A percentile compares a stretch with the other conserved stretches of the same genome.
These are phyloP conservation scores for Eubasilissa splendida DNA, from an alignment of 2,888 invertebrate species.

Conservation along the genomic window DNA sequence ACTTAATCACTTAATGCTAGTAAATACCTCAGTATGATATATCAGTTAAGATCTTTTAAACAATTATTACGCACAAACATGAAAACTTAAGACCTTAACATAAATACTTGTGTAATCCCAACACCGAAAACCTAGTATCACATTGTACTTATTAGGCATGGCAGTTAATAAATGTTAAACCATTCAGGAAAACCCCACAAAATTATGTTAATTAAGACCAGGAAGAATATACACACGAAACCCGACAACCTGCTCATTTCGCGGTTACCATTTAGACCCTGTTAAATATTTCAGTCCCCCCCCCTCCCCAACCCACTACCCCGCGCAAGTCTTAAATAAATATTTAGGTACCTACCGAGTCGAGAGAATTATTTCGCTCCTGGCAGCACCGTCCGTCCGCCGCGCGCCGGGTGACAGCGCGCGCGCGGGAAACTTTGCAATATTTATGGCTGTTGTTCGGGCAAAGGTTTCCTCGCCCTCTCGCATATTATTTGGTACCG, in stretches of 20 bases:
- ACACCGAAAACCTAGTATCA: too few relatives aligned
- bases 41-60: too few relatives aligned
- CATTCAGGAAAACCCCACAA: too few relatives aligned
- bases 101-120: too few relatives aligned
- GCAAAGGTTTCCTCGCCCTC: not conserved
- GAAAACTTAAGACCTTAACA: too few relatives aligned
- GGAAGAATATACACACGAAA: not conserved
- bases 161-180: too few relatives aligned
- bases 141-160: too few relatives aligned
- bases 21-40: too few relatives aligned
- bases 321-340: not conserved
- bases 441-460: constrained; percentile 40
- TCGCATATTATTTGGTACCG: not conserved
- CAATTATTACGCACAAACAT: too few relatives aligned
- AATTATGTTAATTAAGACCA: too few relatives aligned
- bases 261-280: constrained; percentile 4
- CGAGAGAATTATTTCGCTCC: constrained; percentile 27
- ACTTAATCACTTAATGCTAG: too few relatives aligned
- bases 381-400: constrained; percentile 37
- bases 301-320: not conserved
- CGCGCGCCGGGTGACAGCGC: constrained; percentile 31
- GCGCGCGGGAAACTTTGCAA: constrained; percentile 35
- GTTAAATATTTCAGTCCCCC: too few relatives aligned
- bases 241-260: not conserved
- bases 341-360: not conserved